Conservation (phyloP, 2,113 vertebrate genomes). For the Ceratotherium simum region DNA sequence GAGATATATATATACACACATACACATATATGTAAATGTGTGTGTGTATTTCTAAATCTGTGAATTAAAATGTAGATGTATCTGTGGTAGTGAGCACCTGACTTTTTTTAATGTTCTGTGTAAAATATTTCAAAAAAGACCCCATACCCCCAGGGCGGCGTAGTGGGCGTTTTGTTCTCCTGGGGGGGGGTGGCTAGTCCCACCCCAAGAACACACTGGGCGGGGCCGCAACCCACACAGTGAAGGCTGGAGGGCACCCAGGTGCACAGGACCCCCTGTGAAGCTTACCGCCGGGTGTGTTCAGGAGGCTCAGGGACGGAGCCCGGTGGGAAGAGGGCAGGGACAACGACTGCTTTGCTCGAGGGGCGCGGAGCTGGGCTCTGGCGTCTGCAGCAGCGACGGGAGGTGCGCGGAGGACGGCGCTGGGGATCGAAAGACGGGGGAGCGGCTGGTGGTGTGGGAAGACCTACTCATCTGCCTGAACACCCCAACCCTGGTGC, state of each 20-base stretch:
- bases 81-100: neutral
- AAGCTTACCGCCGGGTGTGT: neutral
- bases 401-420: accelerated
- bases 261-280: neutral
- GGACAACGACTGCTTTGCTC: too few relatives aligned
- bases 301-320: neutral
- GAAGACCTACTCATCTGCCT: neutral
- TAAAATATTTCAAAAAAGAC: neutral
- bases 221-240: accelerated
- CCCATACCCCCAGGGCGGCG: too few relatives aligned
- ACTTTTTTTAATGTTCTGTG: neutral
- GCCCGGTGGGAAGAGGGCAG: neutral
- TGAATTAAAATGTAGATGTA: neutral
- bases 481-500: neutral
- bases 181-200: too few relatives aligned
- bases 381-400: neutral
- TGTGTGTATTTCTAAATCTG: neutral
- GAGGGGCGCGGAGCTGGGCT: neutral
- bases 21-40: too few relatives aligned
- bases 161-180: neutral
- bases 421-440: accelerated
- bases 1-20: neutral
- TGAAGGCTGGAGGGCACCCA: neutral
- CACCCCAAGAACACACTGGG: neutral
- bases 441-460: accelerated